Base-by-base conservation (phyloP, 2,113 vertebrate species). In the Dunckerocampus dactyliophorus region DNA sequence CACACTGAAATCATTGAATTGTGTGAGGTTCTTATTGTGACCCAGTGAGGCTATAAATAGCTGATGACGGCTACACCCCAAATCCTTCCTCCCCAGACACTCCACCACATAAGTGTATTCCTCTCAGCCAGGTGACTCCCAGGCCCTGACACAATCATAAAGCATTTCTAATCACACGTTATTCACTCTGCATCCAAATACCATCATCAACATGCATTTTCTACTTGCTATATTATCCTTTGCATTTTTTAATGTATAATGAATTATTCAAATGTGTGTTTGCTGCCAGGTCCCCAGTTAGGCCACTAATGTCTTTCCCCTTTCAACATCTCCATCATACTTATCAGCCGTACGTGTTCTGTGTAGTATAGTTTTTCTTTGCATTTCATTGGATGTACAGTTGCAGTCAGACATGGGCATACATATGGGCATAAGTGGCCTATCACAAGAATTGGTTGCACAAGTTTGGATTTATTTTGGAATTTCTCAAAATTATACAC, bases 31-130 rank as follows among this genome's bases (percentile, higher is more conserved):
- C 58, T 66, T 75, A 65, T 65, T 80, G 67, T 83, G 71, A 72
- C 80, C 62, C 68, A 63, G 72, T 52, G 39, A 12, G 62, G 66
- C 69, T 85, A 81, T 79, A 84, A 80, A 86, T 85, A 87, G 59
- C 75, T 15, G 28, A 6, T 63, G 56, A 47, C 28, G 37, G 70
- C 63, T 60, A 51, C 45, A 68, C 48, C 47, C 62, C 55, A 81
- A 69, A 77, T 75, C 69, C 65, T 58, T 65, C 51, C 19, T 67
- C 67, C 63, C 76, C 50, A 81, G 66, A 79, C 80, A 76, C 67
- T 62, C 58, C 0, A 9, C 7, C 47, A 62, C 62, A 65, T 58
- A 56, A 47, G 39, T 53, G 56, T n/a, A 20, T 46, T 28, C 28
- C 19, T 19, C 22, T 65, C 1, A 8, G 74, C 39, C 62, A 69